These are phyloP conservation scores for Galaxea fascicularis DNA, from an alignment of 92 coral and sea anemone genomes.

Conservation along the genomic window DNA sequence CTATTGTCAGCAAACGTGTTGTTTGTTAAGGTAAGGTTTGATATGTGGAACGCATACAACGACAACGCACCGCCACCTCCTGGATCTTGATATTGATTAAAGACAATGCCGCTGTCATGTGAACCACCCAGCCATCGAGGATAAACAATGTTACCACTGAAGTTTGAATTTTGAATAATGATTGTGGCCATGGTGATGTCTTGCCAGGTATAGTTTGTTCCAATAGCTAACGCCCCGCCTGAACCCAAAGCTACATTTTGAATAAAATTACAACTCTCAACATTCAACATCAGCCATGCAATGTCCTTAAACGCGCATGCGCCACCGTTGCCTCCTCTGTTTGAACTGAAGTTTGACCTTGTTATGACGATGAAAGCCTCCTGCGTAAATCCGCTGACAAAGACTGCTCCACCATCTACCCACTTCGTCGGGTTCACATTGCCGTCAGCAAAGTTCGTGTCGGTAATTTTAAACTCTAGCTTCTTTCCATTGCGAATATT, in stretches of 20 bases:
- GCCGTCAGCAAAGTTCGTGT: slow-evolving; percentile 3
- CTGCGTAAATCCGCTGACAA: slow-evolving; percentile 17
- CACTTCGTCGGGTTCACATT: not conserved
- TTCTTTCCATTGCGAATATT: slow-evolving; percentile 5
- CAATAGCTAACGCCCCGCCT: slow-evolving; percentile 38
- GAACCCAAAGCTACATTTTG: slow-evolving; percentile 5
- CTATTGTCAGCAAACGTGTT: not conserved
- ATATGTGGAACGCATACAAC: not conserved
- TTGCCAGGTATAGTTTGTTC: not conserved
- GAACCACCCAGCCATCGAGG: too few relatives aligned
- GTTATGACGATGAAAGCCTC: slow-evolving; percentile 13
- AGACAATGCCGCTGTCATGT: too few relatives aligned
- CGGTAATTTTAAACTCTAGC: not conserved
- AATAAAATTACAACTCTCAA: slow-evolving; percentile 14
- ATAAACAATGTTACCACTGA: not conserved
- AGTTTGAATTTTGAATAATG: slow-evolving; percentile 14
- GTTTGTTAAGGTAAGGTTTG: not conserved
- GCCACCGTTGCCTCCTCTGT: slow-evolving; percentile 28
- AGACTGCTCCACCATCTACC: slow-evolving; percentile 25
- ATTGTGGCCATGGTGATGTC: not conserved
- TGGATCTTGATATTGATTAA: not conserved
- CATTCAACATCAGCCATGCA: not conserved
- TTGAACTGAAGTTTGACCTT: slow-evolving; percentile 24
- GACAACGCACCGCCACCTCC: slow-evolving; percentile 40
- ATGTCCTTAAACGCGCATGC: slow-evolving; percentile 12